A percentile compares a stretch with the other conserved stretches of the same genome.
Evolutionary conservation across 2,888 invertebrate species (phyloP).

Genomic region (Pandemis corylana): DNA sequence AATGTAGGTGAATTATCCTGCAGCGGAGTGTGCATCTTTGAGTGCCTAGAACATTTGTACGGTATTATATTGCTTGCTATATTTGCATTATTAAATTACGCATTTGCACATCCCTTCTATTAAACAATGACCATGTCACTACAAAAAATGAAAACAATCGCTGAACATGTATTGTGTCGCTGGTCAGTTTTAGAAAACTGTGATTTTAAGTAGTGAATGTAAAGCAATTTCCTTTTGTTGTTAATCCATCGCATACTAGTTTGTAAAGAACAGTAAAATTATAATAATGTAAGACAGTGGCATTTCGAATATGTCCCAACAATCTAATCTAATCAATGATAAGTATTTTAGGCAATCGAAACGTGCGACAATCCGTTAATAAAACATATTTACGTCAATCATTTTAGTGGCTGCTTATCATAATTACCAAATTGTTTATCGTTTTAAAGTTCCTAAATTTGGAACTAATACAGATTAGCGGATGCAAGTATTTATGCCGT

Average conservation of each 20-base stretch:
- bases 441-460: not conserved
- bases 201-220: too few species aligned
- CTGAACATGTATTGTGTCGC: too few species aligned
- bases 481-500: not conserved
- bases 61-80: too few species aligned
- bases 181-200: too few species aligned
- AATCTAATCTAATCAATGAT: slow-evolving; percentile 33
- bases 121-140: not conserved
- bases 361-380: slow-evolving; percentile 6
- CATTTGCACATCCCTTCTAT: not conserved
- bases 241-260: not conserved
- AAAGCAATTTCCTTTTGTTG: not conserved
- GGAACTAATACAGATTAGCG: not conserved
- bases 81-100: not conserved
- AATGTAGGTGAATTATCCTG: too few species aligned
- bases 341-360: slow-evolving; percentile 9
- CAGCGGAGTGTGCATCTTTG: too few species aligned
- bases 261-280: not conserved
- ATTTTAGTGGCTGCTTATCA: slow-evolving; percentile 11
- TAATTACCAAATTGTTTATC: slow-evolving; percentile 24
- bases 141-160: too few species aligned
- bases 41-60: too few species aligned
- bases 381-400: slow-evolving; percentile 30
- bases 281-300: slow-evolving; percentile 23
- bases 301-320: slow-evolving; percentile 20